A percentile compares a stretch with the other conserved stretches of the same genome.
Conservation (phyloP, 2,888 invertebrate genomes). For the Ophion ventricosus region DNA sequence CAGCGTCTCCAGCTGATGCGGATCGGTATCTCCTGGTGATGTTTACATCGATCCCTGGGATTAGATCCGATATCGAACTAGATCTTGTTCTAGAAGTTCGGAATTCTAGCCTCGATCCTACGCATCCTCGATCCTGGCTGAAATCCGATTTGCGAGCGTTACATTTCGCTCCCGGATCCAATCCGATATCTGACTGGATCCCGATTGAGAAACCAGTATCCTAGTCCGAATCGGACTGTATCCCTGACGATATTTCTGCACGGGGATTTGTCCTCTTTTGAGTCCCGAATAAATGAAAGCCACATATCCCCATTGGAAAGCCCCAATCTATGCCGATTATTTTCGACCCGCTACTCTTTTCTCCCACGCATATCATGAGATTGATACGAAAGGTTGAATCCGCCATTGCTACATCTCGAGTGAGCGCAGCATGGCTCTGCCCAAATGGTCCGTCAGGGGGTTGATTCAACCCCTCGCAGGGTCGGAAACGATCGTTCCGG, state of each 20-base stretch:
- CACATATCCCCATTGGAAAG: not conserved
- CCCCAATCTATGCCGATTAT: not conserved
- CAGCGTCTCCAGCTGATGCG: no score
- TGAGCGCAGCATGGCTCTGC: conserved; percentile 1
- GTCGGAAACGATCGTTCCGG: conserved; percentile 45
- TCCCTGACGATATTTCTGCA: not conserved
- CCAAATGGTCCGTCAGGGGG: conserved; percentile 40
- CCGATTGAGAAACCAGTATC: no score
- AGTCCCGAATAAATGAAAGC: not conserved
- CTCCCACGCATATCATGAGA: not conserved
- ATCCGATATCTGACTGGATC: no score
- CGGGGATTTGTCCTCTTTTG: not conserved
- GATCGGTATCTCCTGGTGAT: no score
- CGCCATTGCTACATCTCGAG: conserved; percentile 47
- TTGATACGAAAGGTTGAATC: conserved; percentile 6
- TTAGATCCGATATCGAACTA: no score
- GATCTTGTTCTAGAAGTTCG: no score
- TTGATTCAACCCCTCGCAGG: conserved; percentile 52
- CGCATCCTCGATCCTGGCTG: no score
- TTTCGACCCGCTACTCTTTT: not conserved
- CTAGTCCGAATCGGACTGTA: no score
- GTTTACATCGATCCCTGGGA: no score
- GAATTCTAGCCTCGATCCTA: no score
- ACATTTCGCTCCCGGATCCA: no score
- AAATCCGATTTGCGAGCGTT: no score